These are phyloP conservation scores for Zaprionus vittiger DNA, from an alignment of 1,140 invertebrate species.

Conservation along the genomic window DNA sequence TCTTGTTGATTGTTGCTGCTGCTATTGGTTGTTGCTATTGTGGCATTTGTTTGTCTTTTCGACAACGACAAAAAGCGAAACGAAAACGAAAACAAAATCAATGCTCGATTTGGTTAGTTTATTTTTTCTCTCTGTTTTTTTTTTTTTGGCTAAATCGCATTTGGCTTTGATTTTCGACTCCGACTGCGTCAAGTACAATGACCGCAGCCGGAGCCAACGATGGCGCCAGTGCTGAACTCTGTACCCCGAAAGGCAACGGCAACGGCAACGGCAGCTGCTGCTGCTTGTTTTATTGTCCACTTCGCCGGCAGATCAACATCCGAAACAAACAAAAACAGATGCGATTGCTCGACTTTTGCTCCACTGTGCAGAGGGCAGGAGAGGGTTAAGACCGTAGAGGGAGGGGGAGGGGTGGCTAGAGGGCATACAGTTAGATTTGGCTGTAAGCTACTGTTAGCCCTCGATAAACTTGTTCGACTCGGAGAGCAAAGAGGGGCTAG, in stretches of 20 bases:
- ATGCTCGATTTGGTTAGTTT: slow-evolving; percentile 32
- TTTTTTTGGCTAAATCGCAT: slow-evolving; percentile 13
- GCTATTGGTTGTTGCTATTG: slow-evolving; percentile 11
- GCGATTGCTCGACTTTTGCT: not conserved
- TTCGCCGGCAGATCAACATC: slow-evolving; percentile 1
- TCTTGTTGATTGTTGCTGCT: not conserved
- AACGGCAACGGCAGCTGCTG: not conserved
- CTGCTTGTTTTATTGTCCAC: not conserved
- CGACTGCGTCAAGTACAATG: slow-evolving; percentile 65
- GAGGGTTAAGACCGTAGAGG: no score
- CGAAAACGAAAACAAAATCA: slow-evolving; percentile 49
- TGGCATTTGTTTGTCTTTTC: slow-evolving; percentile 32
- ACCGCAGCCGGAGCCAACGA: slow-evolving; percentile 39
- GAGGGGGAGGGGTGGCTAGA: not conserved
- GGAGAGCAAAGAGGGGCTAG: slow-evolving; percentile 2
- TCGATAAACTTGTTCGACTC: slow-evolving; percentile 37
- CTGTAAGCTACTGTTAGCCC: slow-evolving; percentile 37
- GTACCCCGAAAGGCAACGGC: not conserved
- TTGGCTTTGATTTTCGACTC: slow-evolving; percentile 34
- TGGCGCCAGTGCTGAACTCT: not conserved
- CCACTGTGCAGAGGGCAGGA: not conserved
- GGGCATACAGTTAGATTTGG: slow-evolving; percentile 1
- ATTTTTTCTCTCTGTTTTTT: no score
- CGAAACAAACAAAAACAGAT: not conserved
- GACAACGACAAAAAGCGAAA: slow-evolving; percentile 55